A percentile compares a stretch with the other conserved stretches of the same genome.
Evolutionary conservation across 2,888 invertebrate species (phyloP).

Genomic region (Drosophila merina): DNA sequence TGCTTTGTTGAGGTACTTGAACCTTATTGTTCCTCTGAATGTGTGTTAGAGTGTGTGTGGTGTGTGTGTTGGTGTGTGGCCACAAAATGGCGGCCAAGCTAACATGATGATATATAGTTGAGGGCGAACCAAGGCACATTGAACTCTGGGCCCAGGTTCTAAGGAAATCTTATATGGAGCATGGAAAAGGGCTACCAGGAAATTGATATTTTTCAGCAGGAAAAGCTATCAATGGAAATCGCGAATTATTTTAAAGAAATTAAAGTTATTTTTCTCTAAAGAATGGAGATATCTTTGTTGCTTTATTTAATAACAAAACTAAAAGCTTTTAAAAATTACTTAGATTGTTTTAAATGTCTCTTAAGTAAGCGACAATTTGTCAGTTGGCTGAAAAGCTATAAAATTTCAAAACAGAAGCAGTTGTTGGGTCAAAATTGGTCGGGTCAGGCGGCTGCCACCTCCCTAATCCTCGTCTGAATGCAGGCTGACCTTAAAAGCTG

Average conservation of each 20-base stretch:
- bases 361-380: background rate
- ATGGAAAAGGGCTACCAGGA: slow-evolving; percentile 54
- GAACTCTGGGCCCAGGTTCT: slow-evolving; percentile 19
- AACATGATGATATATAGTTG: slow-evolving; percentile 61
- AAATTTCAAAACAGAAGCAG: slow-evolving; percentile 17
- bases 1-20: slow-evolving; percentile 72
- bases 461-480: slow-evolving; percentile 29
- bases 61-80: slow-evolving; percentile 10
- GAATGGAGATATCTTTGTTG: no score
- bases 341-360: background rate
- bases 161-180: slow-evolving; percentile 19
- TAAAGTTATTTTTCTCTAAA: background rate
- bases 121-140: slow-evolving; percentile 51
- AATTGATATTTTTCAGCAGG: background rate
- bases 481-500: slow-evolving; percentile 56
- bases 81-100: slow-evolving; percentile 64
- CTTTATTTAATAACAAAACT: background rate
- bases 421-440: slow-evolving; percentile 22
- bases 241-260: background rate
- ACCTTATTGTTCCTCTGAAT: slow-evolving; percentile 51
- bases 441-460: slow-evolving; percentile 19
- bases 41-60: slow-evolving; percentile 12
- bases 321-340: background rate
- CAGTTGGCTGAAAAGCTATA: background rate
- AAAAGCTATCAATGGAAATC: background rate